Percentiles rank a stretch among this genome's conserved stretches.
Conservation (phyloP, 2,113 vertebrate genomes). For the Sialia sialis region DNA sequence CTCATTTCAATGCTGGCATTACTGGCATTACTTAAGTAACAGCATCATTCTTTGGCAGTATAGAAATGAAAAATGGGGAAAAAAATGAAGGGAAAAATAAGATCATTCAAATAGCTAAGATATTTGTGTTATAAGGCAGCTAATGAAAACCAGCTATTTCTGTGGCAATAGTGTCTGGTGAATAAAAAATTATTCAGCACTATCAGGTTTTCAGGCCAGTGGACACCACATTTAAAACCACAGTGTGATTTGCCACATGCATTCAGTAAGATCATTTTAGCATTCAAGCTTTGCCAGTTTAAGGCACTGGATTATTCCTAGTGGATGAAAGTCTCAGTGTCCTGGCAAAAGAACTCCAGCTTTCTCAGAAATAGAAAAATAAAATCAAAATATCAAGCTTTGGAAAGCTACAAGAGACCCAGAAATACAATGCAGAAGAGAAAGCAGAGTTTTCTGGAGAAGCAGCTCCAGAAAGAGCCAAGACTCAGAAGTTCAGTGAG, state of each 20-base stretch:
- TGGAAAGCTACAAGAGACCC: background rate
- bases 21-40: background rate
- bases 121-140: background rate
- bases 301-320: background rate
- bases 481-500: background rate
- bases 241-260: fast-evolving
- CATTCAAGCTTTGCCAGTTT: background rate
- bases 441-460: background rate
- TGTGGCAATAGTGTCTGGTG: background rate
- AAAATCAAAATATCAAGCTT: background rate
- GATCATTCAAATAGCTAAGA: background rate
- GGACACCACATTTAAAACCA: background rate
- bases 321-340: background rate
- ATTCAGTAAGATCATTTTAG: background rate
- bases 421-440: background rate
- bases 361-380: background rate
- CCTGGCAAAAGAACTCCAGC: background rate
- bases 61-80: fast-evolving
- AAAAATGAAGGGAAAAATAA: background rate
- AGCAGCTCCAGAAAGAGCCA: fast-evolving
- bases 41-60: background rate
- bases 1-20: background rate
- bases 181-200: background rate
- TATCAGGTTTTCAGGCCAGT: background rate
- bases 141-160: background rate